Conservation (phyloP, 1,140 invertebrate species). For the Heterodera schachtii region DNA sequence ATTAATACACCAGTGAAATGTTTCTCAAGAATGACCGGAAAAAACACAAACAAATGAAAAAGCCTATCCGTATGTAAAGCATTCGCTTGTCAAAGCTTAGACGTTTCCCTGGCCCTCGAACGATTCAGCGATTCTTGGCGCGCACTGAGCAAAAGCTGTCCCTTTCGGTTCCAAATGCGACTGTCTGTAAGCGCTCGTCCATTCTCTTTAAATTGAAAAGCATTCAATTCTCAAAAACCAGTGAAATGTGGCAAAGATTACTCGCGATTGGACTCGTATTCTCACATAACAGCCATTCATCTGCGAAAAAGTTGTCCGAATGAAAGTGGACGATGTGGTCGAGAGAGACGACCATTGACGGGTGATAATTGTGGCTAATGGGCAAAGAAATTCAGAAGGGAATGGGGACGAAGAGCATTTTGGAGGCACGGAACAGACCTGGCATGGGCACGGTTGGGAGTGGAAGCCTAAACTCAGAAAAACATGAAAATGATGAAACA, state of each 20-base stretch:
- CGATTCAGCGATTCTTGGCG: conserved; percentile 28
- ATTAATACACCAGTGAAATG: not conserved
- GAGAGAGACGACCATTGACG: conserved; percentile 17
- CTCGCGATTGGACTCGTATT: conserved; percentile 24
- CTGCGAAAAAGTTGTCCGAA: conserved; percentile 18
- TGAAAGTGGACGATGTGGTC: conserved; percentile 31
- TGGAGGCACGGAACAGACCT: not conserved
- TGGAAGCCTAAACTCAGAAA: not conserved
- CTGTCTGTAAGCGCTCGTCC: conserved; percentile 31
- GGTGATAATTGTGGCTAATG: conserved; percentile 16
- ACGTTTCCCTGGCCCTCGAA: conserved; percentile 10
- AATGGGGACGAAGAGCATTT: not conserved
- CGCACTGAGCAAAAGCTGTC: conserved; percentile 9
- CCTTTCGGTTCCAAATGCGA: conserved; percentile 30
- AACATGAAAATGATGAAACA: too few relatives aligned
- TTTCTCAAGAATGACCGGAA: too few relatives aligned
- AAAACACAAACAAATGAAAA: not conserved
- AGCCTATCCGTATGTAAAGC: too few relatives aligned
- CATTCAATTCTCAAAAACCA: not conserved
- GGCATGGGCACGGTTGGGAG: not conserved
- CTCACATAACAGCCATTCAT: conserved; percentile 34
- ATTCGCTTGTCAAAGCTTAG: not conserved
- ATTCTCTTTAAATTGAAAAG: not conserved
- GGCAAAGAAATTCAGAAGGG: not conserved
- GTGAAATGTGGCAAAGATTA: not conserved